phyloP scores from a whole-genome alignment of 2,888 invertebrate genomes.

The Dermolepida albohirtum region DNA sequence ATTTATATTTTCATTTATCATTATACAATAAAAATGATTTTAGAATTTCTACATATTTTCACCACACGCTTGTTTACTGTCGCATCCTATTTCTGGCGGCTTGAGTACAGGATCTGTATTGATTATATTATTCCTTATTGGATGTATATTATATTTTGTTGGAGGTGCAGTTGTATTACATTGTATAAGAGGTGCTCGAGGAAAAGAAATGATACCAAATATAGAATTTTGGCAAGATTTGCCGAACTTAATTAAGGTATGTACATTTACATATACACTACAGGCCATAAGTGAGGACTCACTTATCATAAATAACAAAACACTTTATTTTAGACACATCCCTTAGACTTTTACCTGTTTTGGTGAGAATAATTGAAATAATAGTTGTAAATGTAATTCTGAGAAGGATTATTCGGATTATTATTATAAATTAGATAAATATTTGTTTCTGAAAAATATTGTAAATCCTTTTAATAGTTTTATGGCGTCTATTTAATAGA shows the following conservation, averaged over 20 bases:
- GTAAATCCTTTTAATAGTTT: too few species aligned
- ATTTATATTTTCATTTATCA: background rate
- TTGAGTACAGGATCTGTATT: conserved; percentile 75
- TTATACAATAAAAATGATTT: background rate
- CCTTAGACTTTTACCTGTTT: too few species aligned
- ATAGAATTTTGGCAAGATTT: conserved; percentile 79
- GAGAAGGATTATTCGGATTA: too few species aligned
- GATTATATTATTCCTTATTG: conserved; percentile 72
- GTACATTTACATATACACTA: conserved; percentile 46
- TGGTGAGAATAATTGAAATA: too few species aligned
- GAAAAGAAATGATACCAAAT: conserved; percentile 80
- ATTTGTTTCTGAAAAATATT: too few species aligned
- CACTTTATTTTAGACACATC: too few species aligned
- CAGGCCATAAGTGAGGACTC: too few species aligned
- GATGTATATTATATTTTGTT: conserved; percentile 71
- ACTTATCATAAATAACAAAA: too few species aligned
- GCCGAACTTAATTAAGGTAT: conserved; percentile 76
- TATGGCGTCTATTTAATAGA: too few species aligned
- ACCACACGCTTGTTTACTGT: conserved; percentile 66
- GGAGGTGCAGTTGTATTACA: conserved; percentile 75
- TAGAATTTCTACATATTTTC: conserved; percentile 60
- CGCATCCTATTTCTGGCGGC: conserved; percentile 59
- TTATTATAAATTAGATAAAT: too few species aligned
- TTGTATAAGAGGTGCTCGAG: conserved; percentile 77
- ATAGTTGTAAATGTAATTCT: too few species aligned